A percentile compares a stretch with the other conserved stretches of the same genome.
phyloP scores from a whole-genome alignment of 1,140 invertebrate species.

The Drosophila nigrodunni region DNA sequence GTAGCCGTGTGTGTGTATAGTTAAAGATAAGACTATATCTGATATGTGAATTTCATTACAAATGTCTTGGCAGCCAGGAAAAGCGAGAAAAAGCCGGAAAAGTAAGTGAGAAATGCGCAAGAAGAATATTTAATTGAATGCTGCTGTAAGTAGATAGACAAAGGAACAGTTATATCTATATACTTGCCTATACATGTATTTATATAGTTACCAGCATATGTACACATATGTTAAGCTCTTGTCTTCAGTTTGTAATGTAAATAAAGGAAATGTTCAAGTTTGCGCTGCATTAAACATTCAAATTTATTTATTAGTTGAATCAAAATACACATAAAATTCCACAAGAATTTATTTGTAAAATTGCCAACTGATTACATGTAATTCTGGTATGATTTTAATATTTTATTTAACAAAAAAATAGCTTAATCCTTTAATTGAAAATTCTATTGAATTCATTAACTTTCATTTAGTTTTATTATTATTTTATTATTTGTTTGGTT shows the following conservation, averaged over 20 bases:
- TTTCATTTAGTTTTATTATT: too few relatives aligned
- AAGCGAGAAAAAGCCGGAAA: not conserved
- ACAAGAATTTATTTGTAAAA: not conserved
- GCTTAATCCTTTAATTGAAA: too few relatives aligned
- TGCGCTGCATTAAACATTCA: not conserved
- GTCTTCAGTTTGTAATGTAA: not conserved
- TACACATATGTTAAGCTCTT: not conserved
- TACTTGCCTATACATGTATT: not conserved
- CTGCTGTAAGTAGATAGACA: not conserved
- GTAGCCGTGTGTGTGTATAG: constrained; percentile 3
- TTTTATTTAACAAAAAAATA: too few relatives aligned
- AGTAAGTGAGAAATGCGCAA: not conserved
- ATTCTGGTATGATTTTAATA: too few relatives aligned
- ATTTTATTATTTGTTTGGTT: too few relatives aligned
- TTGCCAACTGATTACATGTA: too few relatives aligned
- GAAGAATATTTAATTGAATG: constrained; percentile 8
- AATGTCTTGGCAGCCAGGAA: not conserved
- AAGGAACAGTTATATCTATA: not conserved
- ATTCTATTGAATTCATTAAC: too few relatives aligned
- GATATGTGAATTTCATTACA: constrained; percentile 22
- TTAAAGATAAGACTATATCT: constrained; percentile 17
- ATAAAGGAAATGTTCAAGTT: not conserved
- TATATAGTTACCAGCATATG: not conserved
- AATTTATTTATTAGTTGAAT: not conserved
- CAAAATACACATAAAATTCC: not conserved